phyloP scores from a whole-genome alignment of 2,888 invertebrate species.

The Ennomos fuscantarius region DNA sequence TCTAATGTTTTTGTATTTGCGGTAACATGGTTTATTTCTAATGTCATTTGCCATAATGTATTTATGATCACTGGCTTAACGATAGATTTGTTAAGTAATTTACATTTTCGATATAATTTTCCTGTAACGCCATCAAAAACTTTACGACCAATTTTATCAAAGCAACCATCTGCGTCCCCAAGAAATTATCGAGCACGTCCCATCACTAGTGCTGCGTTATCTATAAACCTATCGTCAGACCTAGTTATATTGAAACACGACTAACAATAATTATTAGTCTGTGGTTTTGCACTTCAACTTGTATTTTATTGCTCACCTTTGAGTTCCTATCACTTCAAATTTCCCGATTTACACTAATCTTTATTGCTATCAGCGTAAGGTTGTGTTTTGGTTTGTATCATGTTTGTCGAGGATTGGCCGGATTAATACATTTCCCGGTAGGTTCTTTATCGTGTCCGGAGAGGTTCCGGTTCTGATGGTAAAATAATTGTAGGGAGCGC shows the following conservation, averaged over 20 bases:
- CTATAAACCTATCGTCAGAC: slow-evolving; percentile 35
- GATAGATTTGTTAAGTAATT: no score
- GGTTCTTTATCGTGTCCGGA: slow-evolving; percentile 66
- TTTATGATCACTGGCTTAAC: no score
- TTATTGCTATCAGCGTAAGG: slow-evolving; percentile 30
- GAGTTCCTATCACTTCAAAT: slow-evolving; percentile 45
- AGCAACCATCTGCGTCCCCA: slow-evolving; percentile 16
- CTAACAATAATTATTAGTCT: slow-evolving; percentile 66
- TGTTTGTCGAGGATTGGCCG: slow-evolving; percentile 39
- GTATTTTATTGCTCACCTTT: slow-evolving; percentile 66
- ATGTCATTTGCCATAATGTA: no score
- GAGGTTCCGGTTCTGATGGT: slow-evolving; percentile 66
- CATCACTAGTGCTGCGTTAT: slow-evolving; percentile 27
- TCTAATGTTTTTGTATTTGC: no score
- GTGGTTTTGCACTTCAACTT: slow-evolving; percentile 67
- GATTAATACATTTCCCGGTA: slow-evolving; percentile 66
- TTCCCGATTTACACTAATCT: slow-evolving; percentile 6
- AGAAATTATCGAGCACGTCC: slow-evolving; percentile 15
- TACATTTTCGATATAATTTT: neutral
- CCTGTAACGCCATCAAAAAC: slow-evolving; percentile 13
- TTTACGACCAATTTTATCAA: slow-evolving; percentile 14
- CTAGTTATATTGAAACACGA: slow-evolving; percentile 68
- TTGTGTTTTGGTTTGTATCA: slow-evolving; percentile 11
- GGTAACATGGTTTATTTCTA: no score
- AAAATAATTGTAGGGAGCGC: slow-evolving; percentile 65